phyloP scores from a whole-genome alignment of 1,140 invertebrate genomes.

The Cecropterus lyciades region DNA sequence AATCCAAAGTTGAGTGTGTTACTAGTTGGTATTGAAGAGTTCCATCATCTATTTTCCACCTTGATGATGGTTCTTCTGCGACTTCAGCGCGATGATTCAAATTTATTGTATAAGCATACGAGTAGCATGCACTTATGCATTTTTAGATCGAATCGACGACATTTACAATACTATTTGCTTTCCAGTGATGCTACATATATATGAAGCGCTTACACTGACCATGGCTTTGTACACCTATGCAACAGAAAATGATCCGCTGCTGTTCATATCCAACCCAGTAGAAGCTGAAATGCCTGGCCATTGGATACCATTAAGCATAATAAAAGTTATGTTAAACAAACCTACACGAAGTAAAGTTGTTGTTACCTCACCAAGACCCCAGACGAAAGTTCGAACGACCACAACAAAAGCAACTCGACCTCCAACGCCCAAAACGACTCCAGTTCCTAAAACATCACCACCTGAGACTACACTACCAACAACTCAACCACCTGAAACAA shows the following conservation, averaged over 20 bases:
- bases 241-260: constrained; percentile 41
- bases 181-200: constrained; percentile 21
- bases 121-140: no score
- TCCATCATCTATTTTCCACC: no score
- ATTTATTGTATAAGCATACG: no score
- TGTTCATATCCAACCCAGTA: constrained; percentile 58
- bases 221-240: constrained; percentile 27
- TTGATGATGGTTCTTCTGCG: no score
- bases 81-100: no score
- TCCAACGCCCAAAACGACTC: not conserved
- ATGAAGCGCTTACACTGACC: constrained; percentile 12
- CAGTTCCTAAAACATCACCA: not conserved
- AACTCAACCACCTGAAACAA: constrained; percentile 13
- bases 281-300: constrained; percentile 60
- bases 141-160: no score
- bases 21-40: no score
- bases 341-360: constrained; percentile 25
- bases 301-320: constrained; percentile 57
- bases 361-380: constrained; percentile 10
- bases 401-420: constrained; percentile 14
- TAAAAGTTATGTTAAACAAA: constrained; percentile 51
- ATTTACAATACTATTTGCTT: not conserved
- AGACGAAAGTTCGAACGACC: constrained; percentile 11
- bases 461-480: not conserved
- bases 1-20: no score